Percentiles rank a stretch among this genome's conserved stretches.
Evolutionary conservation across 2,888 invertebrate species (phyloP).

Genomic region (Platycheirus rosarum): DNA sequence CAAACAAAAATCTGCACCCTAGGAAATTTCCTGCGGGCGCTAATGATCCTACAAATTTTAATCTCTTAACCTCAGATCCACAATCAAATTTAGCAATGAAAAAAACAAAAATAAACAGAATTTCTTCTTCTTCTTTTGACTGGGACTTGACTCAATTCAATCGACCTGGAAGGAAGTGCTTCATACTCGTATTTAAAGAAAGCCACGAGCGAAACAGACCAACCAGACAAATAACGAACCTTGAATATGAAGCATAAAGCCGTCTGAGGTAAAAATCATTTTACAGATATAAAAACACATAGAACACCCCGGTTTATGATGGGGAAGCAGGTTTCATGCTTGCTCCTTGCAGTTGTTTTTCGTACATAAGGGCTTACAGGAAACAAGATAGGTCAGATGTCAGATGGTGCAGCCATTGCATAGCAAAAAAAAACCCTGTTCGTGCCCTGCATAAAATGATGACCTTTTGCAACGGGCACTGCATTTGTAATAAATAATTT

Average conservation of each 20-base stretch:
- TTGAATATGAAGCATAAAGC: constrained; percentile 59
- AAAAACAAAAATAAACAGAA: not conserved
- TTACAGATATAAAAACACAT: constrained; percentile 16
- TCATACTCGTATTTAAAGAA: constrained; percentile 53
- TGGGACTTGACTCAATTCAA: constrained; percentile 35
- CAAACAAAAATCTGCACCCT: too few relatives aligned
- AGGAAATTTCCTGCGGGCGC: too few relatives aligned
- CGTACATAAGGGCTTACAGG: constrained; percentile 28
- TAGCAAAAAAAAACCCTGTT: constrained; percentile 21
- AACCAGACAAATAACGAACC: constrained; percentile 58
- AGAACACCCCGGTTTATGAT: constrained; percentile 51
- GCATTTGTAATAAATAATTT: constrained; percentile 35
- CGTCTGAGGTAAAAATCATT: constrained; percentile 62
- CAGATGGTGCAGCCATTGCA: constrained; percentile 50
- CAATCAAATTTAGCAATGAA: not conserved
- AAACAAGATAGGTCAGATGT: constrained; percentile 43
- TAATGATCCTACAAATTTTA: too few relatives aligned
- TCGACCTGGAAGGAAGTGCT: constrained; percentile 63
- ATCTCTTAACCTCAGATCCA: too few relatives aligned
- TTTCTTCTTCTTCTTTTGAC: constrained; percentile 17
- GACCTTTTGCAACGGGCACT: constrained; percentile 37
- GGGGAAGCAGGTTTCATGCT: constrained; percentile 51
- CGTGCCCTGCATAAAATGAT: constrained; percentile 46
- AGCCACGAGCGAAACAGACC: constrained; percentile 47
- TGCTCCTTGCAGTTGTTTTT: constrained; percentile 45